phyloP scores from a whole-genome alignment of 2,797 vertebrate genomes.

The Lacerta agilis region DNA sequence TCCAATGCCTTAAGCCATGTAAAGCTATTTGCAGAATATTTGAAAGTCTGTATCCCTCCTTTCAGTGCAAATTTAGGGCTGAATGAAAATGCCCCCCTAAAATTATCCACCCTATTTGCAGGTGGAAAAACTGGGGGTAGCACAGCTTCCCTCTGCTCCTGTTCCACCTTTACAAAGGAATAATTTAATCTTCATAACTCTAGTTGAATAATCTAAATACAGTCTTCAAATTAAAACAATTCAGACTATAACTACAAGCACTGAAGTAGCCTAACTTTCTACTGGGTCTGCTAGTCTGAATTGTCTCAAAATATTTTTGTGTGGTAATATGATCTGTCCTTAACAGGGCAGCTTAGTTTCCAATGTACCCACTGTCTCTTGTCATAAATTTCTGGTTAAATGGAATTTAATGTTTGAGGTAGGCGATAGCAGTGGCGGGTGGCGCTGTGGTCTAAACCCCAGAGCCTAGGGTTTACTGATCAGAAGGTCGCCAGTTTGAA shows the following conservation, averaged over 20 bases:
- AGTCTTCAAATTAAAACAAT: too few species aligned
- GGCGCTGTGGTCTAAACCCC: too few species aligned
- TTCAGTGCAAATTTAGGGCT: background rate
- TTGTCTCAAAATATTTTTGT: background rate
- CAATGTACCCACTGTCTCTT: background rate
- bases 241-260: background rate
- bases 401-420: background rate
- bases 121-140: too few species aligned
- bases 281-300: background rate
- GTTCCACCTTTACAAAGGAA: too few species aligned
- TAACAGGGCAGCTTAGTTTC: background rate
- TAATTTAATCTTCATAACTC: background rate
- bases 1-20: background rate
- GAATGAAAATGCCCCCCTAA: background rate
- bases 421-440: too few species aligned
- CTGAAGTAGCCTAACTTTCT: background rate
- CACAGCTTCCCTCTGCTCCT: background rate
- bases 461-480: too few species aligned
- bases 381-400: background rate
- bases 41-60: background rate
- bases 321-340: background rate
- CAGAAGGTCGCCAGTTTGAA: too few species aligned
- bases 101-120: background rate
- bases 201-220: too few species aligned
- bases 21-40: conserved; percentile 11